Evolutionary conservation across 2,888 invertebrate genomes (phyloP).

Genomic region (Salticus scenicus): DNA sequence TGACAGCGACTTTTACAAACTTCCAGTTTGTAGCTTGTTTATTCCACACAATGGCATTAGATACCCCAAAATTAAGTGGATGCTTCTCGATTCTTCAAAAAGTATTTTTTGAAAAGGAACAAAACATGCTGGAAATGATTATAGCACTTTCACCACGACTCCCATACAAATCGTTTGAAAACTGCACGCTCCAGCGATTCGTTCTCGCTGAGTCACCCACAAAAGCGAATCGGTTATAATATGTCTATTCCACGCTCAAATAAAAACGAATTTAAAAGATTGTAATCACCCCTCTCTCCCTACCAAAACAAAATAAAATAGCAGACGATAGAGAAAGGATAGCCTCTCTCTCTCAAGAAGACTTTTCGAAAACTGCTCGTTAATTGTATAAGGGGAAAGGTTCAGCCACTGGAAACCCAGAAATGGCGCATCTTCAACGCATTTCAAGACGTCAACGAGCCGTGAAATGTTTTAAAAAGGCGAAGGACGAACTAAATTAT

Average conservation of each 20-base stretch:
- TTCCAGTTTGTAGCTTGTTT: too few relatives aligned
- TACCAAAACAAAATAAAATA: background rate
- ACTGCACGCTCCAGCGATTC: background rate
- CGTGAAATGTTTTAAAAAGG: conserved; percentile 26
- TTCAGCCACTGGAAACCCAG: conserved; percentile 8
- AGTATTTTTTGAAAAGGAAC: background rate
- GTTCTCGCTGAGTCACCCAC: background rate
- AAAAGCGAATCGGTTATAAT: background rate
- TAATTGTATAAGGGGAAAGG: background rate
- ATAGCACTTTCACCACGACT: background rate
- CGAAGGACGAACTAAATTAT: background rate
- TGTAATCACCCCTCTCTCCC: too few relatives aligned
- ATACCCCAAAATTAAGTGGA: too few relatives aligned
- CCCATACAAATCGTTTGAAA: background rate
- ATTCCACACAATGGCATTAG: too few relatives aligned
- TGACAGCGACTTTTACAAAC: too few relatives aligned
- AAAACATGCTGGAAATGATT: conserved; percentile 6
- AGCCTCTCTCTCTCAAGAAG: too few relatives aligned
- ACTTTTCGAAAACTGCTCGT: too few relatives aligned
- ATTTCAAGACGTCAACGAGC: conserved; percentile 35
- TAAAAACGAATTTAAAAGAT: background rate
- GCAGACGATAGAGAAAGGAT: background rate
- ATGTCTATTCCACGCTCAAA: background rate
- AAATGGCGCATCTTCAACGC: background rate
- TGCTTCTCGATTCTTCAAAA: too few relatives aligned